A percentile compares a stretch with the other conserved stretches of the same genome.
phyloP scores from a whole-genome alignment of 2,797 vertebrate species.

The Perodicticus potto region DNA sequence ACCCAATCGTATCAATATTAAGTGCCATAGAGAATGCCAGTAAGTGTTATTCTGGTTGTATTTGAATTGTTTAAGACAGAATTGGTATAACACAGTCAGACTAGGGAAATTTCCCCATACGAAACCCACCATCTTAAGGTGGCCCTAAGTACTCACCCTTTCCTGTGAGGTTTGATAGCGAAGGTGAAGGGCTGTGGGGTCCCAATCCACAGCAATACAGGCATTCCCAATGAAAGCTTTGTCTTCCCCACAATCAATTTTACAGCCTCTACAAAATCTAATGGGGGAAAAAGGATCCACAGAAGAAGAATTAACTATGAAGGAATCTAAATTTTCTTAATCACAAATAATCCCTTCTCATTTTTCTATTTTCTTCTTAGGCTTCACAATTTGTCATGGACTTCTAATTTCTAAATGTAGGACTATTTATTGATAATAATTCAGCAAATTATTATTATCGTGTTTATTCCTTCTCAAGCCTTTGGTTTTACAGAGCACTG shows the following conservation, averaged over 20 bases:
- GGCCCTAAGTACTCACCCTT: conserved; percentile 90
- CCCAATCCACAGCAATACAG: conserved; percentile 99
- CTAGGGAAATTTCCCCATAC: background rate
- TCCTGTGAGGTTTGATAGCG: conserved; percentile 99
- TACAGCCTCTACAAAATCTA: conserved; percentile 98
- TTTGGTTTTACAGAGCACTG: conserved; percentile 49
- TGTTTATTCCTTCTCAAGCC: conserved; percentile 47
- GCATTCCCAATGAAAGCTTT: conserved; percentile 95
- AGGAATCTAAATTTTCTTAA: background rate
- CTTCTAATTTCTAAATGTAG: conserved; percentile 54
- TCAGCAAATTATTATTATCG: conserved; percentile 34
- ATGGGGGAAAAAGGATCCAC: background rate
- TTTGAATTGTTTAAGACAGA: conserved; percentile 12
- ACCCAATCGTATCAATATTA: background rate
- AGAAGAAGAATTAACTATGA: background rate
- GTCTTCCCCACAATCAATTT: conserved; percentile 95
- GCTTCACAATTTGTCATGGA: background rate
- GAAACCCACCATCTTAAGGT: background rate
- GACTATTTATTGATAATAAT: conserved; percentile 2
- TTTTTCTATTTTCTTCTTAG: background rate
- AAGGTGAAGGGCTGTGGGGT: conserved; percentile 97
- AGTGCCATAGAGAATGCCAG: background rate
- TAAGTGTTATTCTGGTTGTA: conserved; percentile 22
- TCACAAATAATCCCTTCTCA: background rate
- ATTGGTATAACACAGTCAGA: conserved; percentile 40